Conservation (phyloP, 2,113 vertebrate species). For the Hippocampus guttulatus region DNA sequence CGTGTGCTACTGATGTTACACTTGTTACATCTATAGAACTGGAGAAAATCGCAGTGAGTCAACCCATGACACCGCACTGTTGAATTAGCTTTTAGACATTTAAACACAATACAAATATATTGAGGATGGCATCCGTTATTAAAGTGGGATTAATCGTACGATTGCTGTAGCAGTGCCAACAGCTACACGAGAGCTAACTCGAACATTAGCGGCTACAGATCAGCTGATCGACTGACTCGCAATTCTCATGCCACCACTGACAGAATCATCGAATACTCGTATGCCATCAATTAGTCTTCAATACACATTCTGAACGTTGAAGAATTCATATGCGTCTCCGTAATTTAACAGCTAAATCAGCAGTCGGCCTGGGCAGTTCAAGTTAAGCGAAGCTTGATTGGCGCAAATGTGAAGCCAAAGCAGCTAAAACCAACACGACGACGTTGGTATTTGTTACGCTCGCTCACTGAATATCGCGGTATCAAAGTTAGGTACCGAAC, state of each 20-base stretch:
- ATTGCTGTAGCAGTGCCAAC: too few species aligned
- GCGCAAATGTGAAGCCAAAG: slow-evolving; percentile 41
- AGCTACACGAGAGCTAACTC: slow-evolving; percentile 1
- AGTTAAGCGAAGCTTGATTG: slow-evolving; percentile 43
- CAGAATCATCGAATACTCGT: neutral
- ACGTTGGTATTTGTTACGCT: slow-evolving; percentile 1
- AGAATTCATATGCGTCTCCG: neutral
- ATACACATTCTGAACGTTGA: neutral
- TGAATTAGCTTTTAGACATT: neutral
- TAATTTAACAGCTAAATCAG: slow-evolving; percentile 24
- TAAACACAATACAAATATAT: neutral
- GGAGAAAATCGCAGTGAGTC: neutral
- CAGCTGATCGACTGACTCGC: slow-evolving; percentile 11
- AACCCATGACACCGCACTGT: neutral
- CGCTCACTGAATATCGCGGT: neutral
- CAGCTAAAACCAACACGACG: slow-evolving; percentile 41
- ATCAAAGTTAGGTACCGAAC: neutral
- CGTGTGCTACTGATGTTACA: neutral
- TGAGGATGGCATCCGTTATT: neutral
- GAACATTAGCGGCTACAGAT: slow-evolving; percentile 11
- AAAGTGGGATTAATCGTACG: neutral
- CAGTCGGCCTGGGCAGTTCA: slow-evolving; percentile 54
- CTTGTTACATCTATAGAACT: neutral
- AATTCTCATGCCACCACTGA: slow-evolving; percentile 14
- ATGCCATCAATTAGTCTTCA: neutral